These are phyloP conservation scores for Phortica variegata DNA, from an alignment of 1,140 invertebrate genomes.

Conservation along the genomic window DNA sequence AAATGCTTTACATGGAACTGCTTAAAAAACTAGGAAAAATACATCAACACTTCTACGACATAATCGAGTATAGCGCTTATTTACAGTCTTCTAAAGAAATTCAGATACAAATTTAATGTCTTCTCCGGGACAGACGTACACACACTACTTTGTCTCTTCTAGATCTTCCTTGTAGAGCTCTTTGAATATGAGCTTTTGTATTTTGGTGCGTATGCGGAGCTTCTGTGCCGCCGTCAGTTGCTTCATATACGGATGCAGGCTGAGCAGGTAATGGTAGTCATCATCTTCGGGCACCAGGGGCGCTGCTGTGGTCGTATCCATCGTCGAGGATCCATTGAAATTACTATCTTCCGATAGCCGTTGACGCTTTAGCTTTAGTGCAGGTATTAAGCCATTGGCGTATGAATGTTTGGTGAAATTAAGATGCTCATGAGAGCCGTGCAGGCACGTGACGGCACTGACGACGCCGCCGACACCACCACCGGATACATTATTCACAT, in stretches of 20 bases:
- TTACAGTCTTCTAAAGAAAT: slow-evolving; percentile 33
- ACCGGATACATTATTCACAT: slow-evolving; percentile 24
- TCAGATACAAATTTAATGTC: slow-evolving; percentile 15
- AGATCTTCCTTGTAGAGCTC: slow-evolving; percentile 56
- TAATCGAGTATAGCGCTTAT: slow-evolving; percentile 24
- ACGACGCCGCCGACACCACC: slow-evolving; percentile 1
- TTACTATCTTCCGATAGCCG: slow-evolving; percentile 51
- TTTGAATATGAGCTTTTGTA: slow-evolving; percentile 57
- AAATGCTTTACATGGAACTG: too few relatives aligned
- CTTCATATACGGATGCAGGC: slow-evolving; percentile 55
- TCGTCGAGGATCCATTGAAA: slow-evolving; percentile 53
- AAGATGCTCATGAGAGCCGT: slow-evolving; percentile 31
- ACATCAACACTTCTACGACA: slow-evolving; percentile 16
- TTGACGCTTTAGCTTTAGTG: slow-evolving; percentile 45
- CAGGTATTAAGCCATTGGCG: slow-evolving; percentile 48
- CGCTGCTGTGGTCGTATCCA: slow-evolving; percentile 25
- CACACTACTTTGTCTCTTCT: slow-evolving; percentile 49
- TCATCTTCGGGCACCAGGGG: slow-evolving; percentile 50
- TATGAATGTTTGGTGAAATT: slow-evolving; percentile 52
- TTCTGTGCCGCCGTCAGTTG: slow-evolving; percentile 52
- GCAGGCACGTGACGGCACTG: slow-evolving; percentile 4
- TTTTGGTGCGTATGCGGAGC: slow-evolving; percentile 52
- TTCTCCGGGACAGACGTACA: neutral
- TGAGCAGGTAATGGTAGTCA: slow-evolving; percentile 55
- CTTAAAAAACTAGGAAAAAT: slow-evolving; percentile 23